Conservation (phyloP, 1,140 invertebrate species). For the Drosophila tani region DNA sequence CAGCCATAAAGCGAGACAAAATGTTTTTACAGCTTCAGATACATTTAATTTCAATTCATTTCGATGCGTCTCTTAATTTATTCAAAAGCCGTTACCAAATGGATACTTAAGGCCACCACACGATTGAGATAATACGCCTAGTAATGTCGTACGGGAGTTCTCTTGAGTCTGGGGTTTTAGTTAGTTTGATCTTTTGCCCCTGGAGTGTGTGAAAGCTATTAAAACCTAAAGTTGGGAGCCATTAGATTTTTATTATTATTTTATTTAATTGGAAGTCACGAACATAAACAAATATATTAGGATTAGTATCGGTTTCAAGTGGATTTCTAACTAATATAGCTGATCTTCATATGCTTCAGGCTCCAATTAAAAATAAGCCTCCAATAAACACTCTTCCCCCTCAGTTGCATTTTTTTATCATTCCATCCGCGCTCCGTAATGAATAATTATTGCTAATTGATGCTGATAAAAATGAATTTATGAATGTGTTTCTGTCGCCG, state of each 20-base stretch:
- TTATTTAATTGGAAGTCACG: constrained; percentile 1
- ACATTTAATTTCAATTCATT: constrained; percentile 59
- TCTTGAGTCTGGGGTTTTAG: constrained; percentile 27
- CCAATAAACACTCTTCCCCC: not conserved
- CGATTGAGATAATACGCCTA: constrained; percentile 43
- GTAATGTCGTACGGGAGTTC: constrained; percentile 43
- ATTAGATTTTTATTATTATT: constrained; percentile 2
- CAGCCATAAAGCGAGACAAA: constrained; percentile 56
- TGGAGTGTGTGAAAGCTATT: constrained; percentile 77
- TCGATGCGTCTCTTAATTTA: constrained; percentile 63
- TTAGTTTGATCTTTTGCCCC: constrained; percentile 31
- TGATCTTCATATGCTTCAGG: not conserved
- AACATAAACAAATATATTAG: not conserved
- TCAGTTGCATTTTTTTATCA: constrained; percentile 15
- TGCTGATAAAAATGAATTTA: constrained; percentile 80
- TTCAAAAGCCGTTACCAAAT: constrained; percentile 67
- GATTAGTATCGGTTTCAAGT: not conserved
- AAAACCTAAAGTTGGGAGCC: constrained; percentile 28
- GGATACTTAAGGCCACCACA: constrained; percentile 56
- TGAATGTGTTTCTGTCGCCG: constrained; percentile 56
- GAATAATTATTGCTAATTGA: constrained; percentile 81
- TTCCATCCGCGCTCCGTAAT: constrained; percentile 39
- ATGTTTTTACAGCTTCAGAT: constrained; percentile 66
- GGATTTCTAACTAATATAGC: too few species aligned
- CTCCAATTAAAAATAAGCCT: not conserved